Base-by-base conservation (phyloP, 2,888 invertebrate genomes). In the Crioceris asparagi region DNA sequence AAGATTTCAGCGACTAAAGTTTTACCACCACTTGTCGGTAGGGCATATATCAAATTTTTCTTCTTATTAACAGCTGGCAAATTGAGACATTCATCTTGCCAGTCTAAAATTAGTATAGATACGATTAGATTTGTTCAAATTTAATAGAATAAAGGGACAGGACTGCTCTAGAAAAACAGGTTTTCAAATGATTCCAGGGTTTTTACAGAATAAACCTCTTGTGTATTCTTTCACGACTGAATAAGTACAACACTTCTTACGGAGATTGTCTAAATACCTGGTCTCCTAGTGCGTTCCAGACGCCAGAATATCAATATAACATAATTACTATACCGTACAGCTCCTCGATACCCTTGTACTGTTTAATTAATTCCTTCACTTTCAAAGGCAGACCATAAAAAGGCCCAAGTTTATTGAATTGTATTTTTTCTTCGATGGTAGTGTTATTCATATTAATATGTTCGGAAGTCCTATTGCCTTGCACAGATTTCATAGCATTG, bases 11-110 rank as follows among this genome's bases (percentile, higher is more conserved):
- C 94, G 8, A 97, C 93, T 17, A 97, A 67, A 1, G 97, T 97
- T 69, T 97, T 97, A 1, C 96, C 97, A 1, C 96, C 96, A 57
- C 94, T 93, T 1, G 96, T 97, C 1, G 97, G 96, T 27, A 96
- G 63, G 0, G 91, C 87, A 57, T 94, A 91, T 41, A 97, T 81
- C 29, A 96, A 70, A 67, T 97, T 97, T 45, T 70, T 71, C 26
- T 81, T 74, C 8, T 75, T 63, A 40, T 70, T 66, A 16, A 92
- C 70, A 2, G 86, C 82, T n/a, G 77, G 71, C 23, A 91, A 67
- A 41, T 74, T 77, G 3, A 96, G 67, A 59, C 94, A 96, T 65
- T 93, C 88, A 50, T 84, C 74, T 68, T 97, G 96, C 96, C 96
- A 96, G 48, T 86, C 93, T 91, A 14, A n/a, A n/a, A n/a, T n/a